Percentiles rank a stretch among this genome's conserved stretches.
These are phyloP conservation scores for Luperina testacea DNA, from an alignment of 2,888 invertebrate genomes.

Conservation along the genomic window DNA sequence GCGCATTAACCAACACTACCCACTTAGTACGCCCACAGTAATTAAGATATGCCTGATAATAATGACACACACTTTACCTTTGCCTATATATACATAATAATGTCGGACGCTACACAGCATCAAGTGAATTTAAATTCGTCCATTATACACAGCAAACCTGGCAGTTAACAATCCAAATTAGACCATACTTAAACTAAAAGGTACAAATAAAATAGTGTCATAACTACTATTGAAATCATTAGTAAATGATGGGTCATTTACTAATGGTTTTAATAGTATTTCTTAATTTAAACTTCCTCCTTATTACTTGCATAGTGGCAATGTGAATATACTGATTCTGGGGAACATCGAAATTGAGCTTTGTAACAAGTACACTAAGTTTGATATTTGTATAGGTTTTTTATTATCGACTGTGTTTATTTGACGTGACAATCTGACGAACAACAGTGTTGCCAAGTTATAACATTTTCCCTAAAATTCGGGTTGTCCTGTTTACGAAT, in stretches of 20 bases:
- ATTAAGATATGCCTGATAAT: too few relatives aligned
- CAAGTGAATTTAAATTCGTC: too few relatives aligned
- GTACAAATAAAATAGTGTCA: too few relatives aligned
- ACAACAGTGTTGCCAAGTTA: conserved; percentile 68
- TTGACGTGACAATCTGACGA: conserved; percentile 67
- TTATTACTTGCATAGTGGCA: conserved; percentile 34
- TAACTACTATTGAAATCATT: too few relatives aligned
- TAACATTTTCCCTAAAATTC: conserved; percentile 8
- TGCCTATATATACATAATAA: too few relatives aligned
- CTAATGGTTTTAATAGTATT: conserved; percentile 3
- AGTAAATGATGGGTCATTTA: neutral
- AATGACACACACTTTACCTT: too few relatives aligned
- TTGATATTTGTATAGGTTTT: conserved; percentile 48
- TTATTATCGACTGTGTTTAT: conserved; percentile 26
- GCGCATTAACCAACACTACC: too few relatives aligned
- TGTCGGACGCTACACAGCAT: too few relatives aligned
- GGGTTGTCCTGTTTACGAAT: neutral
- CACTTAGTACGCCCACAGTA: too few relatives aligned
- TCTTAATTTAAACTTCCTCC: conserved; percentile 34
- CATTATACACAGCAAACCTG: too few relatives aligned
- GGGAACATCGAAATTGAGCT: conserved; percentile 32
- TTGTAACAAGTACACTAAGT: neutral
- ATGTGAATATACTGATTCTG: conserved; percentile 52
- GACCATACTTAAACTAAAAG: too few relatives aligned
- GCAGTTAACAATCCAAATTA: too few relatives aligned